These are phyloP conservation scores for Palloptera scutellata DNA, from an alignment of 2,888 invertebrate genomes.

Conservation along the genomic window DNA sequence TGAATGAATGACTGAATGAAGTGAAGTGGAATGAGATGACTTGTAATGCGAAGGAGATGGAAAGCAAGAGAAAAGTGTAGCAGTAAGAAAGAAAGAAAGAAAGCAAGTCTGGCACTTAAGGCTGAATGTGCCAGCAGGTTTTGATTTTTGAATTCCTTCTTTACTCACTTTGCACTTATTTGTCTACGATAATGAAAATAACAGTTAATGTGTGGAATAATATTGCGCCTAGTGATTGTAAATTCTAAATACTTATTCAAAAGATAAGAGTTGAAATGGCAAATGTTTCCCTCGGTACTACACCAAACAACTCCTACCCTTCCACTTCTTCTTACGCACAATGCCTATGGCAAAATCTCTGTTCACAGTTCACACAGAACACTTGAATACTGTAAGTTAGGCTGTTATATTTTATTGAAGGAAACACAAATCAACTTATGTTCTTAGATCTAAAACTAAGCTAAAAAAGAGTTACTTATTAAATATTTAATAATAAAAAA, in stretches of 20 bases:
- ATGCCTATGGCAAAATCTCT: too few relatives aligned
- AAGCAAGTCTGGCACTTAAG: background rate
- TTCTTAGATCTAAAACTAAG: conserved; percentile 5
- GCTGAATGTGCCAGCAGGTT: background rate
- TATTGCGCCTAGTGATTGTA: too few relatives aligned
- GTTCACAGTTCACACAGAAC: too few relatives aligned
- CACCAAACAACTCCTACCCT: too few relatives aligned
- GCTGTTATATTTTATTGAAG: conserved; percentile 13
- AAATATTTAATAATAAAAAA: conserved; percentile 22
- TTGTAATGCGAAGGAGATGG: background rate
- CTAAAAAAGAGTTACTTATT: conserved; percentile 8
- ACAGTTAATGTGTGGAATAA: too few relatives aligned
- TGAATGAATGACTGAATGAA: background rate
- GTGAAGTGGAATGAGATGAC: background rate
- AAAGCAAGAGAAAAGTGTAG: background rate
- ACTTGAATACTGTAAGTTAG: too few relatives aligned
- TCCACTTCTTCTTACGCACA: too few relatives aligned
- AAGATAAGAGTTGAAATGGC: too few relatives aligned
- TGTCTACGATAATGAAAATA: too few relatives aligned
- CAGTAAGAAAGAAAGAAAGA: background rate
- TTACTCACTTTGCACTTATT: too few relatives aligned
- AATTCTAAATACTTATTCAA: too few relatives aligned
- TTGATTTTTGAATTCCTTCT: background rate
- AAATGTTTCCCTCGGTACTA: too few relatives aligned
- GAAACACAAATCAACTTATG: conserved; percentile 21